phyloP scores from a whole-genome alignment of 2,797 vertebrate species.

The Morelia viridis region DNA sequence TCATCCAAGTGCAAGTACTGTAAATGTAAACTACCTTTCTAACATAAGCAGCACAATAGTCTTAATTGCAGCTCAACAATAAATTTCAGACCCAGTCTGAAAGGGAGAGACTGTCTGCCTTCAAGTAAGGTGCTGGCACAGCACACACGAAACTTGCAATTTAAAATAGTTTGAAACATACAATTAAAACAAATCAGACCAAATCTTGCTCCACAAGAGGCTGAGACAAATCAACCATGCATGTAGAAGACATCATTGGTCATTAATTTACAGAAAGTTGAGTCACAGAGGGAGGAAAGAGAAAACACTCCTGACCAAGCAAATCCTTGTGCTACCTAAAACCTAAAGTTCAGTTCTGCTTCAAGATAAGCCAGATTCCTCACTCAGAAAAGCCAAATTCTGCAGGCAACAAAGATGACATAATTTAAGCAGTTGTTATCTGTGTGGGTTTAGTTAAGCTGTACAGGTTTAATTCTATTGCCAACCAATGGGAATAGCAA shows the following conservation, averaged over 20 bases:
- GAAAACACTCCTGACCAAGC: background rate
- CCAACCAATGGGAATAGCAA: background rate
- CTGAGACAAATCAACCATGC: background rate
- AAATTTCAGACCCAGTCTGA: background rate
- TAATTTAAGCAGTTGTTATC: background rate
- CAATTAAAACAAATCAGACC: background rate
- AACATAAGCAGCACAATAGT: background rate
- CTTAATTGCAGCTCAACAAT: background rate
- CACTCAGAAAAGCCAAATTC: background rate
- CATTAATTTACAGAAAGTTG: background rate
- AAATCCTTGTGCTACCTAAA: background rate
- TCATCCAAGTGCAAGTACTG: background rate
- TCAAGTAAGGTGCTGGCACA: background rate
- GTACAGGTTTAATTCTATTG: background rate
- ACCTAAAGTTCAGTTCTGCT: background rate
- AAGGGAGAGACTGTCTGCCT: background rate
- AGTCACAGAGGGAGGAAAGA: background rate
- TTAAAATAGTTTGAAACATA: constrained; percentile 11
- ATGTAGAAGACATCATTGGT: background rate
- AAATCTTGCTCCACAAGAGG: background rate
- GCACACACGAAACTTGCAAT: background rate
- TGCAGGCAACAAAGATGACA: background rate
- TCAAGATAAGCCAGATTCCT: background rate
- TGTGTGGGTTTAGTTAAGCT: background rate
- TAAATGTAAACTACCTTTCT: background rate